A percentile compares a stretch with the other conserved stretches of the same genome.
phyloP scores from a whole-genome alignment of 2,113 vertebrate genomes.

The Campylomormyrus tamandua region DNA sequence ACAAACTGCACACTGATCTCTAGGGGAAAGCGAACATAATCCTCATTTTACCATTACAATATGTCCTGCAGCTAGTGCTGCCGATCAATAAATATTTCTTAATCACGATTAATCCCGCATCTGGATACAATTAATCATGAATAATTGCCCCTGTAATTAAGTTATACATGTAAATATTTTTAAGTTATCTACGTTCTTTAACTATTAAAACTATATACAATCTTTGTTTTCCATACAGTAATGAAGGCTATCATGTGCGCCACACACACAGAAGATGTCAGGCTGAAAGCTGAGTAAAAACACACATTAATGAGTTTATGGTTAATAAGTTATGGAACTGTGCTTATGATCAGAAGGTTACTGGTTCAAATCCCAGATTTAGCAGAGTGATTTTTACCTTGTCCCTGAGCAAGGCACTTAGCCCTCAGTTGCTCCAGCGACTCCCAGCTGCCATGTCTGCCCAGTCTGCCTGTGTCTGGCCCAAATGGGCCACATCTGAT shows the following conservation, averaged over 20 bases:
- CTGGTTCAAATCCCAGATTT: not conserved
- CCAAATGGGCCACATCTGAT: not conserved
- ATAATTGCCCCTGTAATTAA: not conserved
- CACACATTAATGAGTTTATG: not conserved
- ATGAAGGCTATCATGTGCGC: not conserved
- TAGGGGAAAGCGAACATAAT: not conserved
- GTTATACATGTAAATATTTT: not conserved
- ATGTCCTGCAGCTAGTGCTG: not conserved
- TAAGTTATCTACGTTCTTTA: not conserved
- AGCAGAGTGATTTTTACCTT: not conserved
- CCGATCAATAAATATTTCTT: not conserved
- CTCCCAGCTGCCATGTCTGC: not conserved
- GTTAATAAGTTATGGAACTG: not conserved
- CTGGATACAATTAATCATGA: not conserved
- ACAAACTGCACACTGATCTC: not conserved
- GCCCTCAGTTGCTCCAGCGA: not conserved
- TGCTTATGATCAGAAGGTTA: not conserved
- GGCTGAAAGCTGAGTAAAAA: not conserved
- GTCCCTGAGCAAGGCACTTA: not conserved
- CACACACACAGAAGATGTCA: not conserved
- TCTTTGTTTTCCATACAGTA: not conserved
- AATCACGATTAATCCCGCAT: not conserved
- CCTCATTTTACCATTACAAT: not conserved
- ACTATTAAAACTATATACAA: not conserved
- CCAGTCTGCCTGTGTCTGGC: not conserved